phyloP scores from a whole-genome alignment of 2,797 vertebrate species.

The Sebastolobus altivelis region DNA sequence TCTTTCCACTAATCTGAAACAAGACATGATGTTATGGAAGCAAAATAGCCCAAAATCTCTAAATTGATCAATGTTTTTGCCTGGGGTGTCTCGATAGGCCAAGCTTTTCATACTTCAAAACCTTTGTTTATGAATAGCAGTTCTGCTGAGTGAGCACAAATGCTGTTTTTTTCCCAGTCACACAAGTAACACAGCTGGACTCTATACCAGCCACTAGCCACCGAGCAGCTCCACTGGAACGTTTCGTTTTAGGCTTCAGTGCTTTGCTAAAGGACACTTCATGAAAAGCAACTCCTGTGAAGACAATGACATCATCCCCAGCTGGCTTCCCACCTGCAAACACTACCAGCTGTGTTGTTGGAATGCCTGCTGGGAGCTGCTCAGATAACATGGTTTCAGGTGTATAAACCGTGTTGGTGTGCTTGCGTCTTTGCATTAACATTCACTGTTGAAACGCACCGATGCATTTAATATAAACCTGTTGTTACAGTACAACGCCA shows the following conservation, averaged over 20 bases:
- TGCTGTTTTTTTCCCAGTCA: not conserved
- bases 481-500: too few species aligned
- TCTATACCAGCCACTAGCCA: not conserved
- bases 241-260: constrained; percentile 6
- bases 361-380: constrained; percentile 45
- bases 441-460: not conserved
- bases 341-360: constrained; percentile 43
- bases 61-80: too few species aligned
- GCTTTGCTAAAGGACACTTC: not conserved
- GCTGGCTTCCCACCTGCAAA: constrained; percentile 42
- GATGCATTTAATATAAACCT: not conserved
- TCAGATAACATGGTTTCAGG: not conserved
- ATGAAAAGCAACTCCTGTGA: not conserved
- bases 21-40: not conserved
- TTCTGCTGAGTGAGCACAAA: not conserved
- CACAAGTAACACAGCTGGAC: constrained; percentile 15
- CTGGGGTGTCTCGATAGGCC: too few species aligned
- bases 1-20: not conserved
- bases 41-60: not conserved
- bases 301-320: constrained; percentile 11
- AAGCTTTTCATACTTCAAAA: not conserved
- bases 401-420: constrained; percentile 2
- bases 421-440: not conserved
- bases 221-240: constrained; percentile 9
- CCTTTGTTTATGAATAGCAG: not conserved